Conservation (phyloP, 2,888 invertebrate species). For the Argyra leucocephala region DNA sequence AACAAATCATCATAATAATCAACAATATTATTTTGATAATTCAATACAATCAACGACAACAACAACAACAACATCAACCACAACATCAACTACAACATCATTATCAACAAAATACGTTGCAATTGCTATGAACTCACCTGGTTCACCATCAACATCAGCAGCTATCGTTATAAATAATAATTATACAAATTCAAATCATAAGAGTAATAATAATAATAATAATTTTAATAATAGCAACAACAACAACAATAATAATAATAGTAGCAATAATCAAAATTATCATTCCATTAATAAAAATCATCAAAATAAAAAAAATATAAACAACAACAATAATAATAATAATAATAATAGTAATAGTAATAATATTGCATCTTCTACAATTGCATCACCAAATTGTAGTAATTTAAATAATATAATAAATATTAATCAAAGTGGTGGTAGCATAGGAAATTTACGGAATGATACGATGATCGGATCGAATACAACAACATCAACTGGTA, state of each 20-base stretch:
- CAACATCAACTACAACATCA: constrained; percentile 17
- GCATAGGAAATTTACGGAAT: constrained; percentile 16
- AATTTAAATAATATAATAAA: neutral
- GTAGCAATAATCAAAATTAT: neutral
- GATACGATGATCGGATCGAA: constrained; percentile 15
- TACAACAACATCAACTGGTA: neutral
- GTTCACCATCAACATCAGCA: constrained; percentile 19
- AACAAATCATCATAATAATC: constrained; percentile 12
- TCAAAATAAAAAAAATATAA: neutral
- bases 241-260: neutral
- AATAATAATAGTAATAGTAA: neutral
- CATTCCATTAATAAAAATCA: neutral
- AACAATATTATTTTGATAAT: constrained; percentile 16
- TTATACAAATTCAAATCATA: constrained; percentile 16
- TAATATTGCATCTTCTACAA: neutral
- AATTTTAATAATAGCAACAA: neutral
- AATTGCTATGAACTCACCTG: constrained; percentile 20
- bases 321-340: neutral
- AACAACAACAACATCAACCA: constrained; percentile 15
- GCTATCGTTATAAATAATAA: constrained; percentile 14
- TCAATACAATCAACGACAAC: constrained; percentile 11
- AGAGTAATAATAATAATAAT: neutral
- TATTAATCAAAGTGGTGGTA: constrained; percentile 7
- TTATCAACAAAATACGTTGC: constrained; percentile 20
- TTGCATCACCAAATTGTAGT: neutral